These are phyloP conservation scores for Eleginops maclovinus DNA, from an alignment of 2,113 vertebrate species.

Conservation along the genomic window DNA sequence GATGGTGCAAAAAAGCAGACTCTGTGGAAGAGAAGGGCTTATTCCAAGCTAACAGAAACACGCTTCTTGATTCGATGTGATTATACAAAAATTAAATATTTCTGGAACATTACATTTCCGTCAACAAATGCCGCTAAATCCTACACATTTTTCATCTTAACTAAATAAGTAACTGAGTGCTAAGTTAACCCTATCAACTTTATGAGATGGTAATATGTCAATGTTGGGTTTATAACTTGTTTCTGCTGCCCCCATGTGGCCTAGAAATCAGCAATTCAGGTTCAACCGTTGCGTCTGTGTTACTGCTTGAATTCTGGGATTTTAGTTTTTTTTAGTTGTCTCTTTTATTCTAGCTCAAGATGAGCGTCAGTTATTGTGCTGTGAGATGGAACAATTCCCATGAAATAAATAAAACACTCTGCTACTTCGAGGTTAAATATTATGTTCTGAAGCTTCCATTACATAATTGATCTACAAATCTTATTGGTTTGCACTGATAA, in stretches of 20 bases:
- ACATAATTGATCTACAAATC: conserved; percentile 43
- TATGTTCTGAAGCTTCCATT: conserved; percentile 19
- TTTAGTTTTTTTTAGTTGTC: too few relatives aligned
- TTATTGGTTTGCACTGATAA: conserved; percentile 54
- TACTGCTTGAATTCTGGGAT: conserved; percentile 8
- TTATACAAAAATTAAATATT: too few relatives aligned
- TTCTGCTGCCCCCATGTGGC: conserved; percentile 13
- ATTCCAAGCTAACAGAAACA: too few relatives aligned
- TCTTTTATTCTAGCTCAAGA: conserved; percentile 23
- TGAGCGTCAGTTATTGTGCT: conserved; percentile 12
- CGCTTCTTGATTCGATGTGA: too few relatives aligned
- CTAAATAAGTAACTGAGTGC: not conserved
- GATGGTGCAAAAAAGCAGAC: too few relatives aligned
- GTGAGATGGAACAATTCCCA: conserved; percentile 23
- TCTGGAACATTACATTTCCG: too few relatives aligned
- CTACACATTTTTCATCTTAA: too few relatives aligned
- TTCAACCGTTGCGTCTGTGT: not conserved
- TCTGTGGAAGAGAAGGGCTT: too few relatives aligned
- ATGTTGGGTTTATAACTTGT: not conserved
- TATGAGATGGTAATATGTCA: not conserved
- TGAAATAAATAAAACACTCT: not conserved
- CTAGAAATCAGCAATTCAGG: not conserved
- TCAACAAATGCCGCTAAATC: too few relatives aligned
- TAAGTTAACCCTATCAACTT: not conserved
- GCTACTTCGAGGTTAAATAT: conserved; percentile 14